A percentile compares a stretch with the other conserved stretches of the same genome.
phyloP scores from a whole-genome alignment of 2,113 vertebrate species.

The Anser cygnoides region DNA sequence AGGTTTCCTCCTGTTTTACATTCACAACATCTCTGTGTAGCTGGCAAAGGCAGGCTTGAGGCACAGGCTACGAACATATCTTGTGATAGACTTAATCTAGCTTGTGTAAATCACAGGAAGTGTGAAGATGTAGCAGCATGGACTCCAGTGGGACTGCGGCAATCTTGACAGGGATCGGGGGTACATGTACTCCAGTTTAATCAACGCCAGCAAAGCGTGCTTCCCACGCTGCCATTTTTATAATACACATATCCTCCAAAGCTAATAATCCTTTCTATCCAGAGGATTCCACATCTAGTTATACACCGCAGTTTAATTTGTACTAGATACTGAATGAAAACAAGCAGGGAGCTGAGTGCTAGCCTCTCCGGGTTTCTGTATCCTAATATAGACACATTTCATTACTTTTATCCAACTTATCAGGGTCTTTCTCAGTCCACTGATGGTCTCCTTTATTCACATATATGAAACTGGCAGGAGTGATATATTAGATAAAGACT shows the following conservation, averaged over 20 bases:
- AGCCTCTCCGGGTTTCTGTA: constrained; percentile 8
- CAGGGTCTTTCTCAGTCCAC: neutral
- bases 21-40: neutral
- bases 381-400: constrained; percentile 23
- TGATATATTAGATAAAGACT: neutral
- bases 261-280: constrained; percentile 45
- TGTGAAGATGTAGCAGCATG: neutral
- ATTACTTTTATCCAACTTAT: constrained; percentile 23
- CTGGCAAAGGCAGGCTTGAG: neutral
- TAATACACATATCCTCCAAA: neutral
- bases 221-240: neutral
- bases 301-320: neutral
- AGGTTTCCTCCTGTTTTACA: neutral
- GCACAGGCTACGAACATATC: fast-evolving
- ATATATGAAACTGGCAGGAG: neutral
- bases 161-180: neutral
- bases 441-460: neutral
- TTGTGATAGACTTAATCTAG: neutral
- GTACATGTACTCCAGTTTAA: neutral
- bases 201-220: neutral
- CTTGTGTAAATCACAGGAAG: neutral
- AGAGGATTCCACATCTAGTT: constrained; percentile 41
- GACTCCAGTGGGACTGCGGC: neutral
- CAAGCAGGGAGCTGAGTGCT: neutral
- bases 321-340: constrained; percentile 11